Evolutionary conservation across 2,113 vertebrate genomes (phyloP), one percentile per base, ranked within the genome.

Genomic region (Ochotona curzoniae): DNA sequence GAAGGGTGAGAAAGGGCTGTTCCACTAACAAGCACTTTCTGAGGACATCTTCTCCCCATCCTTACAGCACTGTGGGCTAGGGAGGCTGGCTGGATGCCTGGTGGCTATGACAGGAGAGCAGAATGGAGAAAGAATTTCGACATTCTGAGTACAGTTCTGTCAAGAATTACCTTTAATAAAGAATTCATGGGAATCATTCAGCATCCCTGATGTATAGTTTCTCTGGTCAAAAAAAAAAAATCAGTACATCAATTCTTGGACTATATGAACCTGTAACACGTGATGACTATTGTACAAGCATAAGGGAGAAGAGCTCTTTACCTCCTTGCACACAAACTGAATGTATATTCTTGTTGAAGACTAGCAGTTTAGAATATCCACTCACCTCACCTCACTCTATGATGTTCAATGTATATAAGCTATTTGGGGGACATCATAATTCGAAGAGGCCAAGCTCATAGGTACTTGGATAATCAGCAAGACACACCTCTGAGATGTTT

Each of bases 401-500:
- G 61, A 83, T 83, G 21, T 71, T 83, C 83, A 83, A 20, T 80
- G 93, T 92, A 75, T 81, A 38, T 73, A 60, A 93, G 47, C 66
- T 87, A 74, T 85, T 94, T 81, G 74, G 38, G 38, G 47, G 9
- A 84, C 71, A 61, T 92, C 91, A 47, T 30, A 78, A 87, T 71
- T 10, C 17, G 84, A 32, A 88, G 70, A 84, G 80, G 74, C 91
- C 83, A 85, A 90, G 83, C 93, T 84, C 81, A 88, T 30, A 87
- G 35, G 51, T 7, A 94, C 15, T 63, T 88, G 79, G 71, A 78
- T 30, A 95, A 85, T 90, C 93, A 85, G 89, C 15, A 80, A 94
- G 35, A 30, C 32, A 89, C 63, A 60, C 9, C 18, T 89, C 83
- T 80, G 87, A 93, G 61, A 87, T 76, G 8, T 64, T 95, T 93